Evolutionary conservation across 2,888 invertebrate species (phyloP), one percentile per base, ranked within the genome.

Genomic region (Ormyrus rosae): DNA sequence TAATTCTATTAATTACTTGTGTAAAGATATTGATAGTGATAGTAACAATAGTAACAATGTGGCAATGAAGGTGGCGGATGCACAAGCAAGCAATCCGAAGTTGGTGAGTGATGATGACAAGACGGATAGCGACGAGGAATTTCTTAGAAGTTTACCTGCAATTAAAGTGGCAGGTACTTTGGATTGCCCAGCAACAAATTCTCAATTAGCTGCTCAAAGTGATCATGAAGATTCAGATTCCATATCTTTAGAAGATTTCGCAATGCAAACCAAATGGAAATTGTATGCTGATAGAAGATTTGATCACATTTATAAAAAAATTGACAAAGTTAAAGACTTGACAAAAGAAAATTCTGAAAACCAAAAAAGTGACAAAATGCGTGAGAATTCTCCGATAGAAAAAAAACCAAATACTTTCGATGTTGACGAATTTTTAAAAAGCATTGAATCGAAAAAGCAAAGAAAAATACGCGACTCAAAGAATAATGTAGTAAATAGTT

Each of bases 71-170:
- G 7, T 48, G 48, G 3, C 4, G 4, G n/a, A 34, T 11, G 63
- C 3, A 10, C 8, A 10, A 60, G n/a, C 7, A 4, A 45, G 34
- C 34, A 34, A 34, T 34, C 34, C 34, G 34, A 34, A 34, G 34
- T 34, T 1, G 34, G 34, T 34, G 34, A 34, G 34, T 34, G 34
- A 34, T 4, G 67, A 67, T 6, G 56, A 64, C 10, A 2, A n/a
- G 50, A n/a, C 13, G 10, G 65, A 60, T 6, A 72, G 72, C 13
- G 85, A 86, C 7, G 85, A 88, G 5, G 87, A 89, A 53, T 82
- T 87, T 67, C 65, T 89, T 11, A 82, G 70, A 6, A 86, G 83
- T 13, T 84, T 89, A 63, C 89, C 89, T 9, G 85, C 82, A n/a
- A 85, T 88, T 50, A 84, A 79, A 63, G 86, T 89, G 73, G 84